Evolutionary conservation across 64 coral and sea anemone genomes (phyloP), one percentile per base, ranked within the genome.

Genomic region (Pocillopora verrucosa): DNA sequence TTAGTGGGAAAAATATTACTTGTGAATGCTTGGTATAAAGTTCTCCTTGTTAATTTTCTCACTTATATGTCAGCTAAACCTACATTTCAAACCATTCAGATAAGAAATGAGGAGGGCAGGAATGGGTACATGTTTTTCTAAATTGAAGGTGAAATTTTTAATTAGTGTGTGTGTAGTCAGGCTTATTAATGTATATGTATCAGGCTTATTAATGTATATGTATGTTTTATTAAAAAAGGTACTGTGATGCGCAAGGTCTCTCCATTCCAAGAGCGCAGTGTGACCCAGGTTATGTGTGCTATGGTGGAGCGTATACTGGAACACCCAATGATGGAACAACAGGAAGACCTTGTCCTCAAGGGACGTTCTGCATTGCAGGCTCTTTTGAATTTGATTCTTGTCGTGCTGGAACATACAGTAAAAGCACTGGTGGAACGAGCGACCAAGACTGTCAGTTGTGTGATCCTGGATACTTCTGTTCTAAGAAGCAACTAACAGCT

Each of bases 211-310:
- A 64, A 13, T 15, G 25, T n/a, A 56, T 58, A 58, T 17, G 61
- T 63, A 16, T 77, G 19, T 37, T 36, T 25, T 63, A 30, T 30
- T 24, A 10, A 25, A 59, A 35, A 14, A 98, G 96, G 96, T 98
- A 98, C 78, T 98, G 96, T 90, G 96, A 98, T 79, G 96, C 90
- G 1, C 96, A 94, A 82, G 96, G 96, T 16, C 73, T 98, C 9
- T 94, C 96, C 0, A 94, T 95, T 83, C 96, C 96, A n/a, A 82
- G 96, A 73, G 96, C 93, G 13, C 96, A 95, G 73, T 98, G 96
- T 74, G 93, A 94, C 36, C 92, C 96, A 15, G 96, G 96, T 17
- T 98, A 95, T 80, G 87, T 98, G 2, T 98, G 96, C 56, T 93
- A 87, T 69, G 76, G 82, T 58, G 93, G 96, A 59, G 96, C 96